These are phyloP conservation scores for Acropternis orthonyx DNA, from an alignment of 2,797 vertebrate genomes.

Conservation along the genomic window DNA sequence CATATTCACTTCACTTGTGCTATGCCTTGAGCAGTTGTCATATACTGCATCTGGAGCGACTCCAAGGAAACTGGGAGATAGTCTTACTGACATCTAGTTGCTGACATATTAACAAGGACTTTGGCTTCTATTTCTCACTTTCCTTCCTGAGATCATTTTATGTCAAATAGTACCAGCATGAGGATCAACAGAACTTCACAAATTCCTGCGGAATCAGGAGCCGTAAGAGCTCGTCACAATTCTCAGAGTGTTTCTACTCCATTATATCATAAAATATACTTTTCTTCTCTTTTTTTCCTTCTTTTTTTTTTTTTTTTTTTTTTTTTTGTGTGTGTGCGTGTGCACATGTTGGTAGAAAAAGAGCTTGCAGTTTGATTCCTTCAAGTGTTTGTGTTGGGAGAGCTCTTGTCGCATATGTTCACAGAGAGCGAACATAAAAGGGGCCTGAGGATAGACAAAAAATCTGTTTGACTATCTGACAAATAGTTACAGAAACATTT, in stretches of 20 bases:
- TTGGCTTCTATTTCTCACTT: background rate
- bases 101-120: background rate
- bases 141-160: background rate
- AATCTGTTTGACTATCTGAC: constrained; percentile 68
- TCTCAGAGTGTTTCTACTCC: background rate
- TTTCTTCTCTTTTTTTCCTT: background rate
- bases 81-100: background rate
- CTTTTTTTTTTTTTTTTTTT: background rate
- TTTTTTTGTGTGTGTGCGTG: no score
- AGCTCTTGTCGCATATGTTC: constrained; percentile 62
- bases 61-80: background rate
- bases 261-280: background rate
- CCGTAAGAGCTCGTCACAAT: background rate
- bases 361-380: constrained; percentile 51
- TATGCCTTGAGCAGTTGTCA: background rate
- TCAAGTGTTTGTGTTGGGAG: constrained; percentile 59
- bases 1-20: background rate
- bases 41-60: background rate
- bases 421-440: constrained; percentile 60
- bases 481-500: constrained; percentile 66
- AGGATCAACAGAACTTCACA: background rate
- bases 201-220: background rate
- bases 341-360: constrained; percentile 30
- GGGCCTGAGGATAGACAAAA: constrained; percentile 63
- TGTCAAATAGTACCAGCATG: background rate